Evolutionary conservation across 2,888 invertebrate species (phyloP), one percentile per base, ranked within the genome.

Genomic region (Pandemis heparana): DNA sequence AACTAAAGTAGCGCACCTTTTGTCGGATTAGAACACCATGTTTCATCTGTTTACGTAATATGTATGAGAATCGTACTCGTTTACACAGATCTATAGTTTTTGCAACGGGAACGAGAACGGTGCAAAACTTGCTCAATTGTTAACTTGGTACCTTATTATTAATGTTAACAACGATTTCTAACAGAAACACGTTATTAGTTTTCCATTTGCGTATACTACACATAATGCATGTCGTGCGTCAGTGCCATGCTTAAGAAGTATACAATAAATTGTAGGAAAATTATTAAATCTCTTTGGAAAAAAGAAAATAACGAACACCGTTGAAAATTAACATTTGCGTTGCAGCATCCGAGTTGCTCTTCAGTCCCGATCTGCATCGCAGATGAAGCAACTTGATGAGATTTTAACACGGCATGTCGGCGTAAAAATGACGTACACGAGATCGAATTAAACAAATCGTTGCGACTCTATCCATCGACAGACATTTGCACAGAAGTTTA

Each of bases 1-100:
- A 89, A 89, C 83, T 85, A 84, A 88, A 87, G 87, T 89, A 85
- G 87, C 83, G 83, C 88, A 83, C 87, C 88, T 89, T 91, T 91
- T 89, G 88, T 89, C 83, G 80, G 80, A 84, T 85, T 84, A 83
- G 82, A 85, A 86, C 83, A 81, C 80, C 80, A 82, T 82, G 81
- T 86, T 83, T 85, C 84, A 81, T 78, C 65, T 77, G 80, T 83
- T 90, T 90, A 86, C 85, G 85, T 85, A 90, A 89, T 81, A 59
- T 63, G 67, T 82, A 80, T 82, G 84, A 82, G 82, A 83, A 81
- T 83, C 78, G 79, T 78, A 78, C 81, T 79, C 78, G 79, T 81
- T 83, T 78, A 75, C 79, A 82, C 77, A 73, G 77, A 78, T 78
- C 66, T 78, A 70, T 72, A 78, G 77, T 81, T 82, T 82, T 81